phyloP scores from a whole-genome alignment of 2,797 vertebrate genomes.

The Argya squamiceps region DNA sequence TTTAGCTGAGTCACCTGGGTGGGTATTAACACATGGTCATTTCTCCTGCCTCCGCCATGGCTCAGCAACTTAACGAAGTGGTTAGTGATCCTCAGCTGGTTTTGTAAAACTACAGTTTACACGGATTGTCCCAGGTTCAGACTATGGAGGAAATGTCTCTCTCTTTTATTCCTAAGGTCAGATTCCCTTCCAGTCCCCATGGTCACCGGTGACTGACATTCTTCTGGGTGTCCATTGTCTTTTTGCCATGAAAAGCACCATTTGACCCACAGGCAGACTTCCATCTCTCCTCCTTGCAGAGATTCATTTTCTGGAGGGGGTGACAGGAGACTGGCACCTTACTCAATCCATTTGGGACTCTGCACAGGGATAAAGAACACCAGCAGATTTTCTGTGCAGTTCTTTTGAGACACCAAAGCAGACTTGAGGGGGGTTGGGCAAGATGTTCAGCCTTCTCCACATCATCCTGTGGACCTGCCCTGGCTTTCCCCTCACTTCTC shows the following conservation, averaged over 20 bases:
- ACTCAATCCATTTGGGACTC: not conserved
- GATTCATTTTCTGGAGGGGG: not conserved
- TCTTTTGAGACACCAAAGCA: not conserved
- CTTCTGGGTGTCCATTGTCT: not conserved
- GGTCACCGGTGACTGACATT: not conserved
- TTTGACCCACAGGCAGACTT: not conserved
- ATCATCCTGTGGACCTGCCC: not conserved
- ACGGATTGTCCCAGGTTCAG: not conserved
- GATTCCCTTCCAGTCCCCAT: not conserved
- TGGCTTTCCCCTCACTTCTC: not conserved
- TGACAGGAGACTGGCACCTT: not conserved
- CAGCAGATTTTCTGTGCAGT: not conserved
- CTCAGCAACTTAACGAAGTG: not conserved
- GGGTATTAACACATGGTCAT: not conserved
- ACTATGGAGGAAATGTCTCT: not conserved
- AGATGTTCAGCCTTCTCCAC: not conserved
- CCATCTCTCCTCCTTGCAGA: not conserved
- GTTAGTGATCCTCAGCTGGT: not conserved
- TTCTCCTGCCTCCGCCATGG: not conserved
- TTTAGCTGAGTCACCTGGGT: not conserved
- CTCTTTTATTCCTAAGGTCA: not conserved
- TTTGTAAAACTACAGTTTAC: not conserved
- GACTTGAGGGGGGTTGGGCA: not conserved
- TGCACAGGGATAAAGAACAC: not conserved
- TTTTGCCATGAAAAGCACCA: not conserved